Base-by-base conservation (phyloP, 2,888 invertebrate genomes). In the Linyphia triangularis region DNA sequence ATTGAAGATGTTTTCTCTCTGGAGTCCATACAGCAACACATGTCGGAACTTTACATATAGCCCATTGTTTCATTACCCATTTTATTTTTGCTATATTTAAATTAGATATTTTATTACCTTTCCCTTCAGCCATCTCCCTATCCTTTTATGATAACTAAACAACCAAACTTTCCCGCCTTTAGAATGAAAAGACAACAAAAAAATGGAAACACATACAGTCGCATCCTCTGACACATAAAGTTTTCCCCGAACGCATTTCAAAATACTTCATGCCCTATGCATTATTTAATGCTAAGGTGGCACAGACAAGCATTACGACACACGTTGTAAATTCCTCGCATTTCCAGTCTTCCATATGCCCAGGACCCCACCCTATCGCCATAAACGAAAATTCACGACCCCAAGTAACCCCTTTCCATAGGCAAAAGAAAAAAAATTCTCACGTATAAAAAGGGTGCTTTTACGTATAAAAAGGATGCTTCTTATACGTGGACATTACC, bases 341-440 rank as follows among this genome's bases (percentile, higher is more conserved):
- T 24, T 16, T 40, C 19, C 67, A 22, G 22, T 40, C 3, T 19
- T 22, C 4, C 9, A 37, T 19, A 37, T 7, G 22, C 3, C 59
- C 2, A n/a, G n/a, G n/a, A n/a, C 26, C 43, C 43, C 10, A 6
- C 22, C n/a, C 51, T 30, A 51, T 24, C 19, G 51, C 72, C 73
- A 73, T 73, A 73, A 73, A 73, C 73, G 73, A 59, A 59, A n/a
- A 73, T 59, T 73, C 73, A 73, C 73, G 73, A 73, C 28, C n/a
- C 73, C 33, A 57, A 73, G 57, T 57, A 30, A 33, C 59, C 73
- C 73, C 67, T 37, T 33, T 33, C 30, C 30, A 37, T 69, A 69
- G 33, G 16, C 5, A 7, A 57, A 57, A 57, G 5, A 57, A 57
- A 57, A 57, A 57, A 57, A 7, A n/a, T n/a, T n/a, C n/a, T n/a